Conservation (phyloP, 1,140 invertebrate genomes). For the Pogonomyrmex californicus region DNA sequence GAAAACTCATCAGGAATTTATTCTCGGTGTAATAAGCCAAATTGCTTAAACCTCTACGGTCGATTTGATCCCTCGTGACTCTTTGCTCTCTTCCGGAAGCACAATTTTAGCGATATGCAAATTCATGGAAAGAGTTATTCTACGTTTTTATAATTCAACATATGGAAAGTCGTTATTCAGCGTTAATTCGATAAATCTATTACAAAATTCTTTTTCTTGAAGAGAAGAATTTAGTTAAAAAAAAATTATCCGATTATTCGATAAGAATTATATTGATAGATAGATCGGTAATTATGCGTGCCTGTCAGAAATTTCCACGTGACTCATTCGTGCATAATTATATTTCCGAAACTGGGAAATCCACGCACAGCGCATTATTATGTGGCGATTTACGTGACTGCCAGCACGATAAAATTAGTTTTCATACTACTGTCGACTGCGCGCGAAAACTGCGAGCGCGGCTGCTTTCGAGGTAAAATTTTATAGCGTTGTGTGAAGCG, state of each 20-base stretch:
- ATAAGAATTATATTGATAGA: background rate
- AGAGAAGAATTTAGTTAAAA: too few relatives aligned
- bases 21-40: slow-evolving; percentile 39
- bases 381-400: slow-evolving; percentile 35
- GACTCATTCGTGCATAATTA: slow-evolving; percentile 41
- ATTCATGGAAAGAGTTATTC: slow-evolving; percentile 38
- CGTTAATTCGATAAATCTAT: slow-evolving; percentile 24
- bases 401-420: slow-evolving; percentile 21
- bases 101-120: slow-evolving; percentile 53
- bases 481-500: slow-evolving; percentile 4
- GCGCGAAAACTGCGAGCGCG: slow-evolving; percentile 23
- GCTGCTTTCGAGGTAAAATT: slow-evolving; percentile 40
- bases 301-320: slow-evolving; percentile 45
- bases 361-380: background rate
- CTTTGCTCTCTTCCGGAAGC: background rate
- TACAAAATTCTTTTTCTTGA: background rate
- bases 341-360: background rate
- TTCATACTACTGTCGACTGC: background rate
- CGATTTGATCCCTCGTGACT: slow-evolving; percentile 47
- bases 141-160: slow-evolving; percentile 23
- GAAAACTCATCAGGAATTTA: slow-evolving; percentile 35
- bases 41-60: slow-evolving; percentile 40
- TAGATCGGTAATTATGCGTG: slow-evolving; percentile 45
- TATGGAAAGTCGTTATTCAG: slow-evolving; percentile 30
- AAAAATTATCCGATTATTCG: too few relatives aligned